phyloP scores from a whole-genome alignment of 2,797 vertebrate species.

The Lutjanus campechanus region DNA sequence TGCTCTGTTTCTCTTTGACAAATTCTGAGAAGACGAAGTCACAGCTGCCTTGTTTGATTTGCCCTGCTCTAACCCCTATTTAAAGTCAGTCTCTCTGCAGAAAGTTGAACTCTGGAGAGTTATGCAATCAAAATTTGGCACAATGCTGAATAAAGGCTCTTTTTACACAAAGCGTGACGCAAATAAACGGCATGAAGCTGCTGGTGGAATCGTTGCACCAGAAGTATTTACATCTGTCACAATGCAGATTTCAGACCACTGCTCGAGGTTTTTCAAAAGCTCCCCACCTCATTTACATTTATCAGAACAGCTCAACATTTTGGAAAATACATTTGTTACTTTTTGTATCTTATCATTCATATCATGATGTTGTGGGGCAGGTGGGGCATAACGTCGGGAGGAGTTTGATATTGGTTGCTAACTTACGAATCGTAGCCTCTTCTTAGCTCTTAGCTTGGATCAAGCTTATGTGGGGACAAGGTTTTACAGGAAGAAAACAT shows the following conservation, averaged over 20 bases:
- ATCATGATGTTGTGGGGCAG: too few relatives aligned
- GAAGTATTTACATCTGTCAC: background rate
- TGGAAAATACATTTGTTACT: too few relatives aligned
- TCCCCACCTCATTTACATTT: background rate
- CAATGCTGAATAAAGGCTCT: conserved; percentile 44
- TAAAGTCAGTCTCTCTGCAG: conserved; percentile 44
- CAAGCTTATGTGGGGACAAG: too few relatives aligned
- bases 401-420: too few relatives aligned
- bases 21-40: conserved; percentile 58
- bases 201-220: background rate
- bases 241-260: background rate
- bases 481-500: too few relatives aligned
- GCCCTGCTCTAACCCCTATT: conserved; percentile 44
- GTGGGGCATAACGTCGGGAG: too few relatives aligned
- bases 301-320: too few relatives aligned
- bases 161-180: conserved; percentile 1
- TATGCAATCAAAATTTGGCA: conserved; percentile 54
- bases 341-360: too few relatives aligned
- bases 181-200: conserved; percentile 3
- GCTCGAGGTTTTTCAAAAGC: background rate
- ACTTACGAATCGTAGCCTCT: too few relatives aligned
- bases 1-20: conserved; percentile 42
- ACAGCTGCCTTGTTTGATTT: conserved; percentile 59
- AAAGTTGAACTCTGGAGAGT: conserved; percentile 49
- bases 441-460: too few relatives aligned